These are phyloP conservation scores for Rhinogobius similis DNA, from an alignment of 2,113 vertebrate species.

Conservation along the genomic window DNA sequence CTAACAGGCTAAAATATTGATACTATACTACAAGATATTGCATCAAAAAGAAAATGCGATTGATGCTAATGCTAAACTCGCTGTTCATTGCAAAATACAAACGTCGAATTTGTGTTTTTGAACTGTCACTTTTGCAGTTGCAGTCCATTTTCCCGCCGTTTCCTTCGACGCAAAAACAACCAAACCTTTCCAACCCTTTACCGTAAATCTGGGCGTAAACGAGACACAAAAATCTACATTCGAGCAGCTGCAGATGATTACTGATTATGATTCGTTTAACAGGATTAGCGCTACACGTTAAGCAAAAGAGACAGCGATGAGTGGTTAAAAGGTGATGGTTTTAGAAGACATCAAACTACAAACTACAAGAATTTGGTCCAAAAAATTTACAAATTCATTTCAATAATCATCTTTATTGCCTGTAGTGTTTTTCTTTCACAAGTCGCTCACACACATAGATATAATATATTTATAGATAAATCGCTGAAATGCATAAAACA, in stretches of 20 bases:
- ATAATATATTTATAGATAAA: constrained; percentile 49
- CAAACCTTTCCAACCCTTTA: neutral
- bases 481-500: constrained; percentile 69
- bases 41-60: neutral
- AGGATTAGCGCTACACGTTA: constrained; percentile 86
- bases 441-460: constrained; percentile 60
- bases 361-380: constrained; percentile 80
- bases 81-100: too few species aligned
- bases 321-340: constrained; percentile 91
- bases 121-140: neutral
- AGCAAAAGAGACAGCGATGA: constrained; percentile 94
- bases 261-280: constrained; percentile 78
- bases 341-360: constrained; percentile 71
- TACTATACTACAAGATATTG: too few species aligned
- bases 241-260: neutral
- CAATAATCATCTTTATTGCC: constrained; percentile 81
- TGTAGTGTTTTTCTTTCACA: constrained; percentile 73
- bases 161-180: neutral
- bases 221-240: neutral
- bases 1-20: too few species aligned
- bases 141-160: neutral
- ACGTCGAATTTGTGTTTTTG: neutral
- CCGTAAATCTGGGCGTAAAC: neutral
- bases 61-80: neutral
- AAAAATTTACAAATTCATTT: constrained; percentile 77